Conservation (phyloP, 2,113 vertebrate species). For the Salvelinus namaycush region DNA sequence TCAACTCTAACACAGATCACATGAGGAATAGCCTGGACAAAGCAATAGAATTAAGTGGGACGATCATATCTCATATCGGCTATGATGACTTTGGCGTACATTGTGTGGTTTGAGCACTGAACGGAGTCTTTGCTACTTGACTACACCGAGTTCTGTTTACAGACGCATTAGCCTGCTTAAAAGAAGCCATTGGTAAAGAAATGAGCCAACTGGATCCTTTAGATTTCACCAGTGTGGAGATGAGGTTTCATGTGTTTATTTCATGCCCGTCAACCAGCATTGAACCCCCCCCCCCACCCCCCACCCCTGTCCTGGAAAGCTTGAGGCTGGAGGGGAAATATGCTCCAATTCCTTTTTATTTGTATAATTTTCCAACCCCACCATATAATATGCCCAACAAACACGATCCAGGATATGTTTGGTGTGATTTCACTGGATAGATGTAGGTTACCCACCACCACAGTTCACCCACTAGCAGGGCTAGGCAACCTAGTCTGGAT, state of each 20-base stretch:
- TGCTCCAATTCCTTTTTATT: conserved; percentile 51
- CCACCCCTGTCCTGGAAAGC: conserved; percentile 29
- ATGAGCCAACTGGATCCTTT: no score
- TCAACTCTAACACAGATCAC: conserved; percentile 8
- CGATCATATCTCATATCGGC: neutral
- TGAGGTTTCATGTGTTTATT: conserved; percentile 25
- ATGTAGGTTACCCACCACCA: neutral
- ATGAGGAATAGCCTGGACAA: neutral
- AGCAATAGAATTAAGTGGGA: neutral
- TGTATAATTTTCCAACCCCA: neutral
- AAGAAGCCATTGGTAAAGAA: no score
- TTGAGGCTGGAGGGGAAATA: conserved; percentile 35
- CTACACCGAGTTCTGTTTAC: no score
- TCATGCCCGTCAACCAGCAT: neutral
- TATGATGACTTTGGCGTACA: neutral
- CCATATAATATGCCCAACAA: conserved; percentile 16
- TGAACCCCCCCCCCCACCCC: neutral
- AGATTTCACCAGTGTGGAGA: neutral
- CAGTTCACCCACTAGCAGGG: neutral
- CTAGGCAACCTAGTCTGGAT: neutral
- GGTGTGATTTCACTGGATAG: neutral
- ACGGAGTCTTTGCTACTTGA: no score
- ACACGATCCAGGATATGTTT: conserved; percentile 8
- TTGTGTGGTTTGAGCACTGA: no score
- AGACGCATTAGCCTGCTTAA: no score